phyloP scores from a whole-genome alignment of 2,888 invertebrate species.

The Agrenia bidenticulata region DNA sequence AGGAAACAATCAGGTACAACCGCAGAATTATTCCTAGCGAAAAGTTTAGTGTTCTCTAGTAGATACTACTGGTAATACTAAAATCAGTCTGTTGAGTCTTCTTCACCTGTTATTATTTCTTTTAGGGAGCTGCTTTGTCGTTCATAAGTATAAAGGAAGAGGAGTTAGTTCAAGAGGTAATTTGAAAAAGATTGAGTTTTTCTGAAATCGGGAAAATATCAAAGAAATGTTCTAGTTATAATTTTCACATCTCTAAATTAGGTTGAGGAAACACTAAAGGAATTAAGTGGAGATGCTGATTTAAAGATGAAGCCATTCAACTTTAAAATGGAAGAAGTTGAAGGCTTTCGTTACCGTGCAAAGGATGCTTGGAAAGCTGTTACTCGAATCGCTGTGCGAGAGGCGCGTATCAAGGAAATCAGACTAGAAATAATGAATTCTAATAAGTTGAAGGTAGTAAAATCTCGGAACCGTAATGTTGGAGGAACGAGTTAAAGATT shows the following conservation, averaged over 20 bases:
- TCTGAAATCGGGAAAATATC: too few species aligned
- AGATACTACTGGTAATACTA: too few species aligned
- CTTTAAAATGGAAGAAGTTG: constrained; percentile 92
- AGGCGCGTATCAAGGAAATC: constrained; percentile 93
- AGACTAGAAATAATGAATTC: constrained; percentile 90
- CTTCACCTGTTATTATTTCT: constrained; percentile 16
- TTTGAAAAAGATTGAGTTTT: too few species aligned
- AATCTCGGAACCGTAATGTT: neutral
- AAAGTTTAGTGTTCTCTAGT: too few species aligned
- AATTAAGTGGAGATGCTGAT: constrained; percentile 68
- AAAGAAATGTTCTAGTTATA: too few species aligned
- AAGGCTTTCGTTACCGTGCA: constrained; percentile 91
- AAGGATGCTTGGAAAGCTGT: constrained; percentile 94
- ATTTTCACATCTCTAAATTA: constrained; percentile 14
- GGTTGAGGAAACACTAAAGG: constrained; percentile 69
- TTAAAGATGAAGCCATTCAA: constrained; percentile 68
- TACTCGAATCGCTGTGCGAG: constrained; percentile 87
- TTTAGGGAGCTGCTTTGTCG: constrained; percentile 78
- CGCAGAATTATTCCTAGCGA: too few species aligned
- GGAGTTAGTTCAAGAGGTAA: constrained; percentile 61
- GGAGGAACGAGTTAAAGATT: neutral
- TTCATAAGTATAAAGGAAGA: constrained; percentile 82
- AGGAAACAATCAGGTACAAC: constrained; percentile 74
- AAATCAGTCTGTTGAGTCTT: neutral
- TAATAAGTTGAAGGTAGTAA: constrained; percentile 74